Conservation (phyloP, 2,113 vertebrate species). For the Illadopsis cleaveri region DNA sequence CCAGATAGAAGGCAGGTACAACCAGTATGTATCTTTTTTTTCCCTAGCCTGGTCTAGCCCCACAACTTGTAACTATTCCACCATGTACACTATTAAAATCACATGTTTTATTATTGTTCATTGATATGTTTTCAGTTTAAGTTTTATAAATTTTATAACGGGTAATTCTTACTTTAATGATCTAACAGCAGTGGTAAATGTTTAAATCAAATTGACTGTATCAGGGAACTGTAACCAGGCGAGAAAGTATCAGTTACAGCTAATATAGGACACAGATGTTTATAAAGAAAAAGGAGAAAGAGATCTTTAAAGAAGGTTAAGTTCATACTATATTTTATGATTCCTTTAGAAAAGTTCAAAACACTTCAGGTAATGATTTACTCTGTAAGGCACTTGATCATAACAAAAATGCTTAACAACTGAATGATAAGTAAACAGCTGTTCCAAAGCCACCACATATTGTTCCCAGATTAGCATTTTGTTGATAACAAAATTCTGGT, state of each 20-base stretch:
- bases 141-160: constrained; percentile 42
- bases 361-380: background rate
- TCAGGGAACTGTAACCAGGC: background rate
- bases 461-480: background rate
- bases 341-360: background rate
- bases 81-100: background rate
- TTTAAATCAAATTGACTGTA: constrained; percentile 44
- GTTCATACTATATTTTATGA: background rate
- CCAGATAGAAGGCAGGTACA: background rate
- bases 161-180: background rate
- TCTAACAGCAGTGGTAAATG: constrained; percentile 7
- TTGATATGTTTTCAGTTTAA: constrained; percentile 37
- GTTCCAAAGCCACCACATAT: background rate
- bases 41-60: background rate
- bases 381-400: background rate
- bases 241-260: constrained; percentile 43
- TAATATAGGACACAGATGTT: constrained; percentile 35
- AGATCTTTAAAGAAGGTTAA: background rate
- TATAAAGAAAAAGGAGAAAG: background rate
- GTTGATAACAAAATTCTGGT: background rate
- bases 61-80: constrained; percentile 4
- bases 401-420: background rate
- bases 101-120: background rate
- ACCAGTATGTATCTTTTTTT: background rate
- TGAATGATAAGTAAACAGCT: background rate